Percentiles rank a stretch among this genome's conserved stretches.
These are phyloP conservation scores for Pachycephala philippinensis DNA, from an alignment of 2,113 vertebrate species.

Conservation along the genomic window DNA sequence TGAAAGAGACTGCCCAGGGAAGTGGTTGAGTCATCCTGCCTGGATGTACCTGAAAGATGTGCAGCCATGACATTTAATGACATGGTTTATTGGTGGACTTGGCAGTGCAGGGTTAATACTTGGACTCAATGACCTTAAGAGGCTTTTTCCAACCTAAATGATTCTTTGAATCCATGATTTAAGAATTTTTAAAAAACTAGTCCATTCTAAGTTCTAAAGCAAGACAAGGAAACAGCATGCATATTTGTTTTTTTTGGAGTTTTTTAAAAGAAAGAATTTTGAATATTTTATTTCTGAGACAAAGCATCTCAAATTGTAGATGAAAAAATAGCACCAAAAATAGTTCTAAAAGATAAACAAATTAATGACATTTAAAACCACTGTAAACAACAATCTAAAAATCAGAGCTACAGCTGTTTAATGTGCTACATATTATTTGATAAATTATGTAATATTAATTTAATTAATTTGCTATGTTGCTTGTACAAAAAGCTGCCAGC, in stretches of 20 bases:
- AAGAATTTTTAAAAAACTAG: neutral
- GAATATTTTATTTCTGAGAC: fast-evolving
- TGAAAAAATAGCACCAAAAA: neutral
- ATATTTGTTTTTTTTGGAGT: neutral
- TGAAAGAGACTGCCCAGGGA: neutral
- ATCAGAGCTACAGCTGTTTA: neutral
- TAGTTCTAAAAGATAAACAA: neutral
- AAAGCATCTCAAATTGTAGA: neutral
- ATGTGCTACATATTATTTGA: neutral
- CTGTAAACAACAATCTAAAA: neutral
- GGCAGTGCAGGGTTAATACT: neutral
- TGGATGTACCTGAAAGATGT: neutral
- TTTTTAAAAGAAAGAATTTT: neutral
- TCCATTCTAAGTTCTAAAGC: neutral
- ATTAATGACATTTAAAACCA: neutral
- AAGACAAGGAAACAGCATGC: neutral
- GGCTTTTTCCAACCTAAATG: neutral
- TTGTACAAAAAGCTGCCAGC: neutral
- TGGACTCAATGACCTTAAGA: neutral
- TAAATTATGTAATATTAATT: neutral
- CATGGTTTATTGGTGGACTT: neutral
- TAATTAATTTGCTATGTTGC: neutral
- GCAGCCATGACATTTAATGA: fast-evolving
- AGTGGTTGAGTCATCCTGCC: neutral
- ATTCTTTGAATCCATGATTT: neutral